phyloP scores from a whole-genome alignment of 2,113 vertebrate genomes.

The Microcebus tavaratra region DNA sequence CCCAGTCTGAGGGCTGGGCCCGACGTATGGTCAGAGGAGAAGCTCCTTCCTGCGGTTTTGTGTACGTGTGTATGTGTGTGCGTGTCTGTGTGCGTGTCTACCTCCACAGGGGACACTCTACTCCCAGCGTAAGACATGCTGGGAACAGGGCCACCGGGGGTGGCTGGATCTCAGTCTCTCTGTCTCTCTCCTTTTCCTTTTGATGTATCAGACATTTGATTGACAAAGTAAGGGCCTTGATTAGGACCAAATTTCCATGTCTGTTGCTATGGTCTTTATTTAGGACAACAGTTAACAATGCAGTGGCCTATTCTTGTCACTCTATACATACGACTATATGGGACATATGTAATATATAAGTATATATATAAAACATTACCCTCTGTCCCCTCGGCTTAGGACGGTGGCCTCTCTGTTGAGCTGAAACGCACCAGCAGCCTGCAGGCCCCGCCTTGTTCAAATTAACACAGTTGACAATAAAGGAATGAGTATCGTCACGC shows the following conservation, averaged over 20 bases:
- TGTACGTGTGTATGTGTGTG: conserved; percentile 54
- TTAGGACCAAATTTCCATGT: conserved; percentile 85
- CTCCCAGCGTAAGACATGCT: conserved; percentile 48
- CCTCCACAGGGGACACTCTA: conserved; percentile 59
- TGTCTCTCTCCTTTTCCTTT: conserved; percentile 54
- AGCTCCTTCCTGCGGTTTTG: conserved; percentile 60
- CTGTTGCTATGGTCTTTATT: conserved; percentile 85
- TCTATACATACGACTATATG: conserved; percentile 82
- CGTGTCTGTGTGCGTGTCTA: conserved; percentile 12
- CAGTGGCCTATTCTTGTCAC: conserved; percentile 83
- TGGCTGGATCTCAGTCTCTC: conserved; percentile 45
- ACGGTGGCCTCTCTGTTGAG: conserved; percentile 73
- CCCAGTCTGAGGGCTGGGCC: conserved; percentile 54
- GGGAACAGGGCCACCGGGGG: conserved; percentile 49
- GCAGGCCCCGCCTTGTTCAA: conserved; percentile 59
- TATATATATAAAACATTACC: conserved; percentile 81
- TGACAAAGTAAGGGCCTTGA: conserved; percentile 81
- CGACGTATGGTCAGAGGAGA: conserved; percentile 50
- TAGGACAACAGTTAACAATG: conserved; percentile 77
- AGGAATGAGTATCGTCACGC: conserved; percentile 83
- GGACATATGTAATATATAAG: conserved; percentile 87
- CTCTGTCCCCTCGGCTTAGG: conserved; percentile 74
- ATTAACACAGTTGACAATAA: conserved; percentile 83
- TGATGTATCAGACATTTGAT: conserved; percentile 56
- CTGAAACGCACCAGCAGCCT: conserved; percentile 73